Base-by-base conservation (phyloP, 1,140 invertebrate species). In the Nixonia krombeini region DNA sequence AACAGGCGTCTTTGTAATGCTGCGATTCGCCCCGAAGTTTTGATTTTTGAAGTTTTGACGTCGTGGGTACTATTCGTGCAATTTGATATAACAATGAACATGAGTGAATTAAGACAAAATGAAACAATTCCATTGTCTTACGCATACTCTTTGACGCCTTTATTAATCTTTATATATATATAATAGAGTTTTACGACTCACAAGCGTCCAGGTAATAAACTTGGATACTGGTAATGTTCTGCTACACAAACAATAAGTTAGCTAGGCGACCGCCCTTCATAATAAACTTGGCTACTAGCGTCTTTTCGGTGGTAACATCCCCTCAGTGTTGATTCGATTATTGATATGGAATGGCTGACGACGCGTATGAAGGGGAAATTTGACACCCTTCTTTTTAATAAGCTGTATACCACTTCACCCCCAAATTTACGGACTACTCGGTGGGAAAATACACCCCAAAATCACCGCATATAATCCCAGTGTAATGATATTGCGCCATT, bases 401-500 rank as follows among this genome's bases (percentile, higher is more conserved):
- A 72, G 53, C 65, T 56, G 29, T 45, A 46, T 50, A 41, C 46
- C 61, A 59, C 65, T 59, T 65, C 42, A 46, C 50, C 58, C 64
- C 35, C 17, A 45, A 38, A 46, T 8, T 47, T 40, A 44, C 28
- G 25, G 44, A 16, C 37, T 31, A 47, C 40, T 45, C 44, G 52
- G 61, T 69, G 70, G 70, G 70, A 70, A 73, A 73, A 35, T 66
- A 35, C 37, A 58, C 45, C 45, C 57, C 17, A 44, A 51, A 58
- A 47, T 58, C 55, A 50, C 65, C 70, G 62, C 70, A 55, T 70
- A 66, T 73, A 73, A 73, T 73, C 67, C 70, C 37, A 51, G 40
- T 73, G 70, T 73, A 73, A 73, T 73, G 70, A 73, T 70, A 66
- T 66, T 66, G 66, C 40, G 57, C 45, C 42, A 70, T 73, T 66